Base-by-base conservation (phyloP, 2,888 invertebrate genomes). In the Ennomos quercinarius region DNA sequence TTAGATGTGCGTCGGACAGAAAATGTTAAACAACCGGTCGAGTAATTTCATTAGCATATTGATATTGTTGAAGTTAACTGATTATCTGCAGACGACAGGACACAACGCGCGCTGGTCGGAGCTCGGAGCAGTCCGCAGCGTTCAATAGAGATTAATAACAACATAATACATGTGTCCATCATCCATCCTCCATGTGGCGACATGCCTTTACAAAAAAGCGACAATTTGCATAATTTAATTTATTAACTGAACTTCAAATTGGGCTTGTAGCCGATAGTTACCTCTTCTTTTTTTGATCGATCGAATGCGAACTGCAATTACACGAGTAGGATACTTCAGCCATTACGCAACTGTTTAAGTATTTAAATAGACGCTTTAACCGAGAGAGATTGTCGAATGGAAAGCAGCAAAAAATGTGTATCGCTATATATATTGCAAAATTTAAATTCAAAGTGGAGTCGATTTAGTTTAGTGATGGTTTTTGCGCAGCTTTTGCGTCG, bases 21-120 rank as follows among this genome's bases (percentile, higher is more conserved):
- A 35, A 56, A 57, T 50, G 42, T 50, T 43, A 34, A 50, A 63
- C 47, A 64, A 70, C 68, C 62, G 62, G 69, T 71, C 61, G 49
- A 71, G 71, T 71, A 71, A 74, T 76, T 77, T 67, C 67, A 83
- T 83, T 79, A 78, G 61, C 76, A 81, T 80, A 78, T 71, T 74
- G 64, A 75, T 79, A 70, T 67, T 73, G 75, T 73, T 72, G 62
- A 70, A 73, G 75, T 73, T 71, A 76, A 80, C 80, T 77, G 73
- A 77, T 78, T 70, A 70, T 65, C 63, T 61, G 61, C 61, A 57
- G 63, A 56, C 41, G 60, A 55, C 60, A 55, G 62, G 61, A 62
- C 67, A 53, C 67, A 71, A 73, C 68, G 66, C 57, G 66, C 67
- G 70, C 68, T 64, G 67, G 74, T 71, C 70, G 54, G 60, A 58